These are phyloP conservation scores for Salpingus planirostris DNA, from an alignment of 2,888 invertebrate genomes.

Conservation along the genomic window DNA sequence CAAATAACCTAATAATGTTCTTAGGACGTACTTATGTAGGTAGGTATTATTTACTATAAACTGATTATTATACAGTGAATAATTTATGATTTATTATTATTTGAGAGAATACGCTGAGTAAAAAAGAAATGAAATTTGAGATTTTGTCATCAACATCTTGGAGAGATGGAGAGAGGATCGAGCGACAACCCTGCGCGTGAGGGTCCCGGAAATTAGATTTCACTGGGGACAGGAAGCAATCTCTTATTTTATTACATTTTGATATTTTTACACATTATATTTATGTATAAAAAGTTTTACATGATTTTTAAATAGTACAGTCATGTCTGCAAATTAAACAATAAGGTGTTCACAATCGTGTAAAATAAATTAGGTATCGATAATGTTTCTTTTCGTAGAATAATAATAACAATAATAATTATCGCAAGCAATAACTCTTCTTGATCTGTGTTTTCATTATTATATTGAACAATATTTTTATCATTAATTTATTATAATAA, in stretches of 20 bases:
- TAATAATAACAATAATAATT: too few relatives aligned
- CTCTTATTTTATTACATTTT: slow-evolving; percentile 24
- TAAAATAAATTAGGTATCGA: slow-evolving; percentile 24
- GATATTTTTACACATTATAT: slow-evolving; percentile 37
- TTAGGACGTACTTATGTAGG: slow-evolving; percentile 21
- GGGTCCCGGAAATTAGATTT: slow-evolving; percentile 20
- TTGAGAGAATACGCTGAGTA: too few relatives aligned
- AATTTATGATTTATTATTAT: slow-evolving; percentile 19
- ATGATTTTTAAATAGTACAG: slow-evolving; percentile 33
- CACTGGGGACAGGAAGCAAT: slow-evolving; percentile 17
- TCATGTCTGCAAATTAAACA: slow-evolving; percentile 28
- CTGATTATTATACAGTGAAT: slow-evolving; percentile 25
- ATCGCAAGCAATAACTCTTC: too few relatives aligned
- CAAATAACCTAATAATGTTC: slow-evolving; percentile 11
- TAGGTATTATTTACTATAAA: too few relatives aligned
- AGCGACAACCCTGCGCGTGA: slow-evolving; percentile 24
- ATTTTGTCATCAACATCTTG: too few relatives aligned
- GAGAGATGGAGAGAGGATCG: slow-evolving; percentile 16
- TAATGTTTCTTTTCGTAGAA: slow-evolving; percentile 11
- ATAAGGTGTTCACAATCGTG: slow-evolving; percentile 18
- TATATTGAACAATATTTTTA: too few relatives aligned
- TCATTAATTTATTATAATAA: too few relatives aligned
- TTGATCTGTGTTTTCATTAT: too few relatives aligned
- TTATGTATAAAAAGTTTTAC: slow-evolving; percentile 40
- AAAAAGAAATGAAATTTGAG: too few relatives aligned